Percentiles rank a stretch among this genome's conserved stretches.
Conservation (phyloP, 2,888 invertebrate genomes). For the Euzetes globulus region DNA sequence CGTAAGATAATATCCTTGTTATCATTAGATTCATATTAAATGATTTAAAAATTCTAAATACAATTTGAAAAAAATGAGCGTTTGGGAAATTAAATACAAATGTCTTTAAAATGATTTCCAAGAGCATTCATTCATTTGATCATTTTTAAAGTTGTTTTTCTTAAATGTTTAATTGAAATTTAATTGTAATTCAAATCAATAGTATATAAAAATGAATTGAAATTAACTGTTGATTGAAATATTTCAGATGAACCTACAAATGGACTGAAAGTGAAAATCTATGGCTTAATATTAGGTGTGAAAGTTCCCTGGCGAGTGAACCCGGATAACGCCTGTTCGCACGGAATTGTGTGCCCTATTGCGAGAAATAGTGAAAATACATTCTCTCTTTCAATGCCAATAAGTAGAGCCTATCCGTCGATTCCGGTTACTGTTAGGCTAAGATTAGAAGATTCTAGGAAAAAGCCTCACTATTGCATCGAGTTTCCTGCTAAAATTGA, state of each 20-base stretch:
- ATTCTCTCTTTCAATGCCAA: constrained; percentile 38
- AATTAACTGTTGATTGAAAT: background rate
- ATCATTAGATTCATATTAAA: no score
- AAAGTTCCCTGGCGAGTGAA: background rate
- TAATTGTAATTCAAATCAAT: no score
- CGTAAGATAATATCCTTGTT: no score
- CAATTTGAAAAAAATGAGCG: no score
- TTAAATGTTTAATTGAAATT: background rate
- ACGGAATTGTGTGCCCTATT: background rate
- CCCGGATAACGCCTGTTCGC: background rate
- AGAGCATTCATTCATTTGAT: background rate
- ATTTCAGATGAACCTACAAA: background rate
- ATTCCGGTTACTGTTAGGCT: background rate
- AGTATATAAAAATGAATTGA: no score
- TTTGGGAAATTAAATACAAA: no score
- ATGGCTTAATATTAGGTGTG: background rate
- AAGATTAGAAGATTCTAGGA: background rate
- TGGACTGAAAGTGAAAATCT: constrained; percentile 4
- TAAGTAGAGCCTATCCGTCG: constrained; percentile 39
- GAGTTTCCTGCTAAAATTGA: constrained; percentile 14
- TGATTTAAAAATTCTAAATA: no score
- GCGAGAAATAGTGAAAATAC: constrained; percentile 32
- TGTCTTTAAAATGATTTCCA: no score
- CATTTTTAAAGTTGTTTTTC: background rate
- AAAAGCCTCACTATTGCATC: background rate